Evolutionary conservation across 2,113 vertebrate species (phyloP).

Genomic region (Carlito syrichta): DNA sequence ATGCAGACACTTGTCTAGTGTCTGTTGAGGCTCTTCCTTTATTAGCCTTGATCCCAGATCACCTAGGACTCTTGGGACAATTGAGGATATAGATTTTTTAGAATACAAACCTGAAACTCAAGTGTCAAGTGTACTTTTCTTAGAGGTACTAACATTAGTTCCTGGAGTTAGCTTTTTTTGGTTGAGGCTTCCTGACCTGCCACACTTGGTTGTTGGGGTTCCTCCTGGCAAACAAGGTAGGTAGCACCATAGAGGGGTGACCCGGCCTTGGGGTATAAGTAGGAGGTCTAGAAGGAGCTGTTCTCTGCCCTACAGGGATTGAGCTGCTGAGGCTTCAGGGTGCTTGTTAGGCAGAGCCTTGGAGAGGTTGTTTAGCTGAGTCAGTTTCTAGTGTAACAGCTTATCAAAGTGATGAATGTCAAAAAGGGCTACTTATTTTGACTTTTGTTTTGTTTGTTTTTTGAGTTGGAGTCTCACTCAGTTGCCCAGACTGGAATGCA

Average conservation of each 20-base stretch:
- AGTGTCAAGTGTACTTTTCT: background rate
- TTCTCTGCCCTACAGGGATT: conserved; percentile 8
- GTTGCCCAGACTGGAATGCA: too few relatives aligned
- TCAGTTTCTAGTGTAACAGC: background rate
- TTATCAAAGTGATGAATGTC: conserved; percentile 12
- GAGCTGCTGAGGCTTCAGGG: background rate
- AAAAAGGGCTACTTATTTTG: background rate
- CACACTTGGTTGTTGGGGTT: background rate
- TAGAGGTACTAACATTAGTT: background rate
- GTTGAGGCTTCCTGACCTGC: background rate
- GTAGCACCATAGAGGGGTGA: background rate
- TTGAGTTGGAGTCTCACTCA: background rate
- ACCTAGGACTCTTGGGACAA: background rate
- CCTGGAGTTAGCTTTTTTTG: background rate
- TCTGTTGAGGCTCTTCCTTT: background rate
- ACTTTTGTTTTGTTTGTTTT: background rate
- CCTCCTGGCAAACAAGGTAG: background rate
- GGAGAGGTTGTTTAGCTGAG: conserved; percentile 8
- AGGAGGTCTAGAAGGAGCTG: background rate
- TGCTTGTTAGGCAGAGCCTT: conserved; percentile 33
- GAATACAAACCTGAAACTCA: background rate
- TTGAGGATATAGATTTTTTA: background rate
- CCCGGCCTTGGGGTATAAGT: background rate
- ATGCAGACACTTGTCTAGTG: background rate
- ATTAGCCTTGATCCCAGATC: background rate